These are phyloP conservation scores for Acanthococcus lagerstroemiae DNA, from an alignment of 2,888 invertebrate genomes.

Conservation along the genomic window DNA sequence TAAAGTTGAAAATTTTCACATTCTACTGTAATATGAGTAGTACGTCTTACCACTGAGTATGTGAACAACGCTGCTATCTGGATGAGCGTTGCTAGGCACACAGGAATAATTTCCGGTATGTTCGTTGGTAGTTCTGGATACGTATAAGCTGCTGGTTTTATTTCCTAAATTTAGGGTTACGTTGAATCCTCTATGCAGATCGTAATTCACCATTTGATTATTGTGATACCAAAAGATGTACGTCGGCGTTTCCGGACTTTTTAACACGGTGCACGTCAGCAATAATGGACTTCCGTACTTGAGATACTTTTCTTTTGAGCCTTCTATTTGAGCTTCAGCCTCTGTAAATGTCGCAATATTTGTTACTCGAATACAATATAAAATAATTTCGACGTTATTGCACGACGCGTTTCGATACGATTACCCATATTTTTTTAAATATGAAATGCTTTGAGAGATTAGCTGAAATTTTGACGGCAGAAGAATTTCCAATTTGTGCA, in stretches of 20 bases:
- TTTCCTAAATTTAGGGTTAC: conserved; percentile 68
- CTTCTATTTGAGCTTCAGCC: conserved; percentile 76
- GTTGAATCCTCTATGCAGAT: conserved; percentile 72
- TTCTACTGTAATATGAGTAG: too few relatives aligned
- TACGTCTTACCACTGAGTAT: conserved; percentile 78
- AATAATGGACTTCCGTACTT: conserved; percentile 75
- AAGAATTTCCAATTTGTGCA: too few relatives aligned
- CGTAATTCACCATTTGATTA: conserved; percentile 85
- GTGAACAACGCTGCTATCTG: conserved; percentile 78
- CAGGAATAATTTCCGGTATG: conserved; percentile 85
- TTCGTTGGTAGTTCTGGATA: conserved; percentile 51
- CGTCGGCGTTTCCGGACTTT: conserved; percentile 73
- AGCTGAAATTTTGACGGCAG: too few relatives aligned
- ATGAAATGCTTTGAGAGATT: too few relatives aligned
- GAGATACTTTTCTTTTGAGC: conserved; percentile 74
- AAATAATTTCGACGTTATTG: too few relatives aligned
- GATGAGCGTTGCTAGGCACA: conserved; percentile 76
- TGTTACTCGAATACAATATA: too few relatives aligned
- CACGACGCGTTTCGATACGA: too few relatives aligned
- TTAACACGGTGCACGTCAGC: conserved; percentile 69
- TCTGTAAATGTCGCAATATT: conserved; percentile 51
- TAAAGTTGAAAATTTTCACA: too few relatives aligned
- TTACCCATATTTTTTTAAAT: too few relatives aligned
- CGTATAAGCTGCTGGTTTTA: conserved; percentile 55
- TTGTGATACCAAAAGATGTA: conserved; percentile 70